A percentile compares a stretch with the other conserved stretches of the same genome.
phyloP scores from a whole-genome alignment of 2,888 invertebrate species.

The Auanema sp. region DNA sequence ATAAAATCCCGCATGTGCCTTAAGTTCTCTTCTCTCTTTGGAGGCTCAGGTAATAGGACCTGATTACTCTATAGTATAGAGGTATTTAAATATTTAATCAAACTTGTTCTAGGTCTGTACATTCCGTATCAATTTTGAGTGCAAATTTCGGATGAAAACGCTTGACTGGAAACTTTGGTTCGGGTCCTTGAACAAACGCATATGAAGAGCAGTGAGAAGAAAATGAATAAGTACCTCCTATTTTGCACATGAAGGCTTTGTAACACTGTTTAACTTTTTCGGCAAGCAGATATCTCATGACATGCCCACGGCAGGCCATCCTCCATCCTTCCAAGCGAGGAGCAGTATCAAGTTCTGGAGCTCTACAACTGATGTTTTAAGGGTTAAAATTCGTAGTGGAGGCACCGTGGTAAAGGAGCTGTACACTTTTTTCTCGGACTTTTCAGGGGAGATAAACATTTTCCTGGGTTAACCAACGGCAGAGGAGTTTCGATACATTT shows the following conservation, averaged over 20 bases:
- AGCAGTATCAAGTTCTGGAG: slow-evolving; percentile 14
- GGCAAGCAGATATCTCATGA: slow-evolving; percentile 20
- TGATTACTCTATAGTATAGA: neutral
- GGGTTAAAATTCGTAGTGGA: too few species aligned
- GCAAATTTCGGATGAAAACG: slow-evolving; percentile 18
- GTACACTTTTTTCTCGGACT: slow-evolving; percentile 17
- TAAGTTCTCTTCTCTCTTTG: slow-evolving; percentile 5
- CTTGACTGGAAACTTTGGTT: neutral
- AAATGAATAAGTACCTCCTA: slow-evolving; percentile 14
- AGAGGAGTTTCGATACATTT: neutral
- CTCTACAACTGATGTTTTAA: slow-evolving; percentile 15
- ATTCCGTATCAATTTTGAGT: slow-evolving; percentile 12
- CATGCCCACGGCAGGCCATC: slow-evolving; percentile 18
- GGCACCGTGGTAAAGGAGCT: slow-evolving; percentile 8
- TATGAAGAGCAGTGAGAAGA: neutral
- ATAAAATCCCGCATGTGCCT: slow-evolving; percentile 19
- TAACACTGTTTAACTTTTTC: slow-evolving; percentile 16
- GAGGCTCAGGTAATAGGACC: slow-evolving; percentile 12
- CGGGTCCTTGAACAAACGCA: neutral
- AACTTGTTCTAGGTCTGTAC: neutral
- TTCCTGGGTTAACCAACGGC: slow-evolving; percentile 12
- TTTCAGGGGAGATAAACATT: slow-evolving; percentile 16
- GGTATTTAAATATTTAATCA: neutral
- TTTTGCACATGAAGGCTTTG: slow-evolving; percentile 9
- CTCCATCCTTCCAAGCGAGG: slow-evolving; percentile 29